Evolutionary conservation across 2,113 vertebrate species (phyloP), one percentile per base, ranked within the genome.

Genomic region (Sigmodon hispidus): DNA sequence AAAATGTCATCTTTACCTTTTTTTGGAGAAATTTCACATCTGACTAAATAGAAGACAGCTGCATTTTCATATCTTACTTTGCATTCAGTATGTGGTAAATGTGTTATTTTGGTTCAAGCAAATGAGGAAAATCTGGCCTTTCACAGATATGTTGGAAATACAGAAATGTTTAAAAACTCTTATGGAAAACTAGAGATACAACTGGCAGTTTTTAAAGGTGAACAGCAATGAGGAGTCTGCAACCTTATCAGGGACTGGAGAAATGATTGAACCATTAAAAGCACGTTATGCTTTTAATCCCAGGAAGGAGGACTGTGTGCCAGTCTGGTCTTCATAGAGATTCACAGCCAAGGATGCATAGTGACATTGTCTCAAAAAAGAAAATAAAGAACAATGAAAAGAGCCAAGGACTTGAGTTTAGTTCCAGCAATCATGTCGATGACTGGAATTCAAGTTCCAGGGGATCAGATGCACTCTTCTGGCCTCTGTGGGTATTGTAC

Each of bases 11-110:
- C 59, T 87, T 87, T 83, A 81, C n/a, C 87, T 57, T 90, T 83
- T 85, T 88, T 80, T 85, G 63, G 16, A 31, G 76, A 94, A 50
- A 91, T 34, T 89, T 86, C 90, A 17, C 67, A 63, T 40, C 91
- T 87, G 45, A n/a, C 31, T 92, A 95, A 43, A 95, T 40, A 45
- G 84, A 95, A 89, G 43, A 92, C 55, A 94, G 59, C 84, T 95
- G 75, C 52, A 77, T 84, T 96, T 73, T 91, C 26, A 63, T 70
- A 48, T 31, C 26, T 61, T 26, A 22, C 91, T 94, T 87, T 91
- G 40, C 26, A 83, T 77, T 61, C 40, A 55, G 16, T 72, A 89
- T 83, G 17, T 72, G 80, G 13, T 43, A 93, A 91, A 81, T 67
- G 50, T 29, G 50, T 70, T 77, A 24, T 94, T 91, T 91, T 87